Percentiles rank a stretch among this genome's conserved stretches.
Evolutionary conservation across 53 echinoderm and acorn worm genomes (phyloP).

Genomic region (Patiria pectinifera): DNA sequence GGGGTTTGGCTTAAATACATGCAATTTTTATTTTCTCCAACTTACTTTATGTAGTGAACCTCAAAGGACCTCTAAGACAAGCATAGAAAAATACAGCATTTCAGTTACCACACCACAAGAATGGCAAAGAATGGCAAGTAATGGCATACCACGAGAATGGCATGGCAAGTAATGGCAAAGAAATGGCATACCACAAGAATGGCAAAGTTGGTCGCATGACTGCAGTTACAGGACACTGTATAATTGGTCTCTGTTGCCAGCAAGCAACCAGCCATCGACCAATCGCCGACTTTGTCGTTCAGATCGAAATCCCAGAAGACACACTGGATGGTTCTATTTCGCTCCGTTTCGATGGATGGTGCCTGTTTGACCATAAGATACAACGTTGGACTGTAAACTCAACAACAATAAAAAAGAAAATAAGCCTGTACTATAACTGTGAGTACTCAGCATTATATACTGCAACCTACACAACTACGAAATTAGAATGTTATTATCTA

Average conservation of each 20-base stretch:
- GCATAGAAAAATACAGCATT: too few species aligned
- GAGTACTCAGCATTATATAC: too few species aligned
- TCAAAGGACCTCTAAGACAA: neutral
- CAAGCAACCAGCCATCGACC: constrained; percentile 64
- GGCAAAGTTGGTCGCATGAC: constrained; percentile 91
- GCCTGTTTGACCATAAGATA: neutral
- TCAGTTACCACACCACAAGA: constrained; percentile 67
- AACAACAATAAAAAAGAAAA: neutral
- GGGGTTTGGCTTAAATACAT: too few species aligned
- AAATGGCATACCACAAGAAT: constrained; percentile 88
- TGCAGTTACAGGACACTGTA: constrained; percentile 71
- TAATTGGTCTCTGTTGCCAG: constrained; percentile 8
- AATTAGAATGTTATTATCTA: neutral
- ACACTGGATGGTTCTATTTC: constrained; percentile 15
- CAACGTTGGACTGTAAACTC: neutral
- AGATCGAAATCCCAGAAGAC: constrained; percentile 87
- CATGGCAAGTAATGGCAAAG: too few species aligned
- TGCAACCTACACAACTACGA: neutral
- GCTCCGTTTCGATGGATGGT: neutral
- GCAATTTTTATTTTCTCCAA: too few species aligned
- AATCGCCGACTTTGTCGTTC: constrained; percentile 64
- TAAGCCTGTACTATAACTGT: too few species aligned
- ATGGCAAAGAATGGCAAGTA: too few species aligned
- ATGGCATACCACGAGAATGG: constrained; percentile 87
- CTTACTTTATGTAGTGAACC: neutral